Evolutionary conservation across 2,888 invertebrate genomes (phyloP), one percentile per base, ranked within the genome.

Genomic region (Heterodera filipjevi): DNA sequence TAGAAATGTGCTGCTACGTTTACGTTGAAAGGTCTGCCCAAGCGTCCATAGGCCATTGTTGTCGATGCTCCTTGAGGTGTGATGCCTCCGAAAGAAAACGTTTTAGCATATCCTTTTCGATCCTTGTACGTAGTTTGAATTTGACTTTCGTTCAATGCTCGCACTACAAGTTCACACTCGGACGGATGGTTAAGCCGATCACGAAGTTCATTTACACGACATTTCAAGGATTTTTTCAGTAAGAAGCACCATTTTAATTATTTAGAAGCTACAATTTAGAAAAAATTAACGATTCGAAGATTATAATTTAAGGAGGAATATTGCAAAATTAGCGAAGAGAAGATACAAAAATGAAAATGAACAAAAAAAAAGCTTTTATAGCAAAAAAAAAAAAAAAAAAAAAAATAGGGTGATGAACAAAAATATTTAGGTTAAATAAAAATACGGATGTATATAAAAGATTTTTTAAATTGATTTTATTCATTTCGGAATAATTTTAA

Each of bases 131-230:
- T 44, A 6, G 73, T 72, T 6, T 46, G 33, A 22, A 72, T 32
- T n/a, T 44, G 32, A n/a, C n/a, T 19, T 6, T 46, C 73, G 33
- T 72, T 44, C 33, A 72, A 22, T n/a, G 22, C 8, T 8, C 8
- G 53, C n/a, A 46, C n/a, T 8, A 72, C 35, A 33, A 32, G 32
- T n/a, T 22, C 46, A 33, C 73, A 22, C 6, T 46, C 64, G 1
- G 73, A 72, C 22, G 73, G 73, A 10, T 72, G 73, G 27, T 72
- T 72, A 22, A 72, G 73, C 22, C 33, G 44, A n/a, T 72, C 35
- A 22, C 73, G 73, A 22, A 72, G 46, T 22, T 53, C 53, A 10
- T 2, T 44, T 2, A 16, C 33, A 19, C 46, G 22, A 22, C 73
- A 72, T 33, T 72, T 72, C 12, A 72, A 33, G n/a, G 39, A 32